These are phyloP conservation scores for Nebria ingens DNA, from an alignment of 1,140 invertebrate genomes.

Conservation along the genomic window DNA sequence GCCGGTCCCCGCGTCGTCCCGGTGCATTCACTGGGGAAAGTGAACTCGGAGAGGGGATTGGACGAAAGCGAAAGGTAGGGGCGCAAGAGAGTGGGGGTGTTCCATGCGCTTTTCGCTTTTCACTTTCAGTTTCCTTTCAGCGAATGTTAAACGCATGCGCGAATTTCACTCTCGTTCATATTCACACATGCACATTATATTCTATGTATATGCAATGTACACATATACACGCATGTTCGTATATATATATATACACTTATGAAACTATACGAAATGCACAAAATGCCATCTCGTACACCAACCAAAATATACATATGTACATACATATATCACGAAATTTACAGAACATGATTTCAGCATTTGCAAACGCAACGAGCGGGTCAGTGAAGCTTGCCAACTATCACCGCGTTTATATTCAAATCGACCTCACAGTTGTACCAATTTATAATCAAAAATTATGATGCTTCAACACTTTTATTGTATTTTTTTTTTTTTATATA, in stretches of 20 bases:
- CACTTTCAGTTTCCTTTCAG: constrained; percentile 32
- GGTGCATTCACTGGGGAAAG: constrained; percentile 21
- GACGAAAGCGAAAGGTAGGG: constrained; percentile 33
- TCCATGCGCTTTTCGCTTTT: constrained; percentile 26
- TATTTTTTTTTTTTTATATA: no score
- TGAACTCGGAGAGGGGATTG: constrained; percentile 22
- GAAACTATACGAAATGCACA: background rate
- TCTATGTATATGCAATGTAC: background rate
- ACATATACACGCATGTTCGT: background rate
- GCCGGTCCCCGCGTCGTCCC: background rate
- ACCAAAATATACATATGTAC: no score
- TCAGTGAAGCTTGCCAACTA: no score
- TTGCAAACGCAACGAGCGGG: no score
- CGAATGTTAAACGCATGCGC: constrained; percentile 24
- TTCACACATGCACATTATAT: background rate
- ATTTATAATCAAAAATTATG: no score
- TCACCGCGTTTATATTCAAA: no score
- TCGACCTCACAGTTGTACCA: no score
- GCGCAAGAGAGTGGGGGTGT: constrained; percentile 12
- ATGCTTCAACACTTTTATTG: no score
- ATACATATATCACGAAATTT: no score
- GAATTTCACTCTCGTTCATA: constrained; percentile 24
- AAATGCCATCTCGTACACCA: no score
- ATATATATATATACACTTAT: background rate
- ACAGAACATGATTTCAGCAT: no score